These are phyloP conservation scores for Trachelus stipa DNA, from an alignment of 2,888 invertebrate genomes.

Conservation along the genomic window DNA sequence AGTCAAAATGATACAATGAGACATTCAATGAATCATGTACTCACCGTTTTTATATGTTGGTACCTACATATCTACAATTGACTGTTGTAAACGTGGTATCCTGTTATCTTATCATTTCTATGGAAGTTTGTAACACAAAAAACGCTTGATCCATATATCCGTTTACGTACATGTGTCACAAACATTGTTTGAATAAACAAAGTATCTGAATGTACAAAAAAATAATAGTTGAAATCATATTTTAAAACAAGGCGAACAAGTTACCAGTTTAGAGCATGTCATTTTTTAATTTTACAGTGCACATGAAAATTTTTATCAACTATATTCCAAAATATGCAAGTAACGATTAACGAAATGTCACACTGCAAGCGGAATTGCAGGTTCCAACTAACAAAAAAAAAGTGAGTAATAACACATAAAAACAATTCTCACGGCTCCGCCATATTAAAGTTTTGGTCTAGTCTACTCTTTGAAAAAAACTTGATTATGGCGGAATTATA, in stretches of 20 bases:
- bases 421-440: neutral
- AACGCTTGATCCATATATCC: neutral
- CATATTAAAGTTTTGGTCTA: neutral
- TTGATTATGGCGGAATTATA: neutral
- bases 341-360: neutral
- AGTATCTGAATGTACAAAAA: neutral
- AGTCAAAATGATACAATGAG: neutral
- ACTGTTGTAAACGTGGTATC: neutral
- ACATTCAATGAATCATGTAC: neutral
- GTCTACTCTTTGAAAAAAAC: neutral
- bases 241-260: neutral
- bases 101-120: neutral
- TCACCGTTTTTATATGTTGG: neutral
- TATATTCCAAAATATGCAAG: neutral
- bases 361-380: neutral
- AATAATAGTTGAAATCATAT: neutral
- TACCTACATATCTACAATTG: neutral
- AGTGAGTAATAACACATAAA: neutral
- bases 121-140: neutral
- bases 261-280: neutral
- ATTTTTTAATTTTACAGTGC: neutral
- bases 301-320: neutral
- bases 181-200: neutral
- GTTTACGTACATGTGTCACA: neutral
- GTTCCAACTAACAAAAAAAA: neutral